Evolutionary conservation across 2,113 vertebrate species (phyloP), one percentile per base, ranked within the genome.

Genomic region (Atractosteus spatula): DNA sequence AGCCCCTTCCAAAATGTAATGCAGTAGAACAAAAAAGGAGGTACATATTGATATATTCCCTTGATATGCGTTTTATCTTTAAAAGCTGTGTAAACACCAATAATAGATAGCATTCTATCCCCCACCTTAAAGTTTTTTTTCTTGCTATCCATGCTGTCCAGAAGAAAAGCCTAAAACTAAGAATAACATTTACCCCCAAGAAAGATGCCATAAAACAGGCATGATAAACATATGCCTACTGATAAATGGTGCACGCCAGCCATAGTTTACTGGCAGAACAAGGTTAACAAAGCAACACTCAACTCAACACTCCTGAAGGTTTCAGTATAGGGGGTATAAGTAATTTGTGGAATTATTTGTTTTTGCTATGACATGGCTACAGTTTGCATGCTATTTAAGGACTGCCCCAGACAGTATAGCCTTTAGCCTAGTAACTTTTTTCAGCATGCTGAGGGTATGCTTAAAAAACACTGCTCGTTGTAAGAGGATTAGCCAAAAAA

Each of bases 261-360:
- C 85, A 84, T 81, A 84, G 87, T 86, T 84, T 79, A 78, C 75
- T 5, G 62, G 68, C 63, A 79, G 82, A 88, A 86, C 82, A 88
- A 85, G 88, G 87, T 90, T 90, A 90, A 77, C 85, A 91, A 70
- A 90, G 89, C 85, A 88, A 68, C 68, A 73, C 69, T 55, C 29
- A 29, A 29, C 29, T 29, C 29, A 67, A 65, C 77, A 76, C 72
- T 64, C 64, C 76, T 51, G 55, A 71, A 66, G 79, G 70, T 76
- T 66, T 66, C 76, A 71, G 71, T 68, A 62, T 67, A 67, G 70
- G 63, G 51, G 29, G 12, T 13, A 6, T 12, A 16, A 12, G n/a
- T 55, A 12, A 41, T 59, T 8, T 13, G 7, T 11, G 62, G 41
- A 42, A 29, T 13, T 65, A 42, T 65, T 41, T 65, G 62, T 43